Base-by-base conservation (phyloP, 2,888 invertebrate genomes). In the Bugula neritina region DNA sequence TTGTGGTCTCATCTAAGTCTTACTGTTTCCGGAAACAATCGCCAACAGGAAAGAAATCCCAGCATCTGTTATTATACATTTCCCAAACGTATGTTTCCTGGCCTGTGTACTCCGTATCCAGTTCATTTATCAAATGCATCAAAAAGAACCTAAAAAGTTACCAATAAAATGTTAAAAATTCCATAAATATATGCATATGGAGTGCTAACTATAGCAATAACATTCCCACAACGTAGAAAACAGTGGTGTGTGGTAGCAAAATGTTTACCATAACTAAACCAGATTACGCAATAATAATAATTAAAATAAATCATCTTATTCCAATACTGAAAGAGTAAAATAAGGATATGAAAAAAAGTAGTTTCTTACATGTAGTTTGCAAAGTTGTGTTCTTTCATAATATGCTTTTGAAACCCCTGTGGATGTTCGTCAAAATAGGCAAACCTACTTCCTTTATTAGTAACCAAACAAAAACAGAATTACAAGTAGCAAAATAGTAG, bases 1-100 rank as follows among this genome's bases (percentile, higher is more conserved):
- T 63, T 13, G 63, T 31, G 27, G 63, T 63, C 63, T 63, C 63
- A 31, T 63, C 63, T 13, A 31, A 63, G 85, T 99, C 99, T 82
- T 98, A 96, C 83, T 99, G 98, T 84, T 99, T 99, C 76, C 98
- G 89, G 90, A 99, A 99, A 86, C 98, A 99, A 85, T 99, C 99
- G 82, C 99, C 99, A 21, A 99, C 98, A 0, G 99, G 99, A 90
- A 99, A 99, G 90, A 99, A 99, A 88, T 99, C 98, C 99, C 98
- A 99, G 82, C 94, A 94, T 74, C 99, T 87, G 81, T 98, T 80
- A 76, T 98, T 97, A 85, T 99, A 99, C 92, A 98, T 93, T 85
- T 97, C 96, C 94, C 98, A 98, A 0, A 99, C 98, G 84, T 94
- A 99, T 0, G 99, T 98, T 85, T 99, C 99, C 84, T 97, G 98